Base-by-base conservation (phyloP, 2,888 invertebrate species). In the Idaea aversata region DNA sequence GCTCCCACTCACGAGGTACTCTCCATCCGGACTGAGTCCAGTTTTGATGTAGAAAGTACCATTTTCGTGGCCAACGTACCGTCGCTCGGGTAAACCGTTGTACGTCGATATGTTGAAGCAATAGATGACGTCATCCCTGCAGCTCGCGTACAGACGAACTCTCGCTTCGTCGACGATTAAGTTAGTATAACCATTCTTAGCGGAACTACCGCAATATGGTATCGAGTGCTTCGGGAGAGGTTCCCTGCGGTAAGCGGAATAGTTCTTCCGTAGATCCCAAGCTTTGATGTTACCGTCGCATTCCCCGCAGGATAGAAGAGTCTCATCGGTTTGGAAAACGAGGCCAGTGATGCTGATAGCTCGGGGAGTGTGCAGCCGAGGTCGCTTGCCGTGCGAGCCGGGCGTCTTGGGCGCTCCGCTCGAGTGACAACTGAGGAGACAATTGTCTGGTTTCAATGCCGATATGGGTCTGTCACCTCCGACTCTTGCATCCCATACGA, bases 251-350 rank as follows among this genome's bases (percentile, higher is more conserved):
- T 94, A 94, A 5, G 92, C 91, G 13, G 94, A 94, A 82, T 98
- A 98, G 79, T 95, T 97, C 81, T 97, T 97, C 47, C 98, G 91
- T 36, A 98, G 84, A 86, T 98, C 98, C 97, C 97, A 98, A 1
- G 96, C 95, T 88, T 98, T 98, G 65, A 98, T 96, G 70, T 95
- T 90, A 0, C 98, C 97, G 87, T 98, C 98, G 60, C 96, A 96
- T 65, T 97, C 97, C 0, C 97, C 97, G 80, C 97, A 96, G 0
- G 98, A 97, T 61, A 98, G 93, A 1, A 98, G 90, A 5, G 96
- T 96, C 71, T 94, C 87, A 67, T 96, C 95, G 85, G 97, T 95
- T 87, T 97, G 97, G 88, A 97, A 98, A 0, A 95, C 95, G 15
- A 98, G 93, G 6, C 97, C 96, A 0, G 98, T 98, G 63, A 98